Base-by-base conservation (phyloP, 2,888 invertebrate species). In the Leucophenga montana region DNA sequence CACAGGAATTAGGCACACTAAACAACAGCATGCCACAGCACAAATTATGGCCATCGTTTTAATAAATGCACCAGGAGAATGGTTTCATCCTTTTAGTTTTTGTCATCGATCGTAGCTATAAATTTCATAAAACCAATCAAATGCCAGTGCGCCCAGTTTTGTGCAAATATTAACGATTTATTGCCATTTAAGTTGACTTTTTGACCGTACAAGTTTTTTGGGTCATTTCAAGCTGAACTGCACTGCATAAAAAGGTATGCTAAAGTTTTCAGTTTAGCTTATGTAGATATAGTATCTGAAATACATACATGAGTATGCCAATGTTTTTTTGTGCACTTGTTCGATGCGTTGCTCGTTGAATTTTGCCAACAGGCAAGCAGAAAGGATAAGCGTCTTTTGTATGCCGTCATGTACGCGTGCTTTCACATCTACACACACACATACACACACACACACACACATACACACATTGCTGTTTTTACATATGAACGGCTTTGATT, bases 401-500 rank as follows among this genome's bases (percentile, higher is more conserved):
- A 70, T 70, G 62, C 27, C 9, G 44, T 56, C 31, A 50, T 71
- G 68, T 65, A 66, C 62, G 59, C 59, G 22, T 64, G 62, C 62
- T 46, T 64, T 66, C 62, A 66, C 66, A 73, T 68, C 62, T 66
- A 73, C 69, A 75, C 75, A 71, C 68, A 73, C 75, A 71, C 69
- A 53, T 64, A 61, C 57, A 72, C 57, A 33, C 62, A 67, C 59
- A n/a, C n/a, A n/a, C n/a, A n/a, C n/a, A n/a, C n/a, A n/a, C n/a
- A n/a, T 69, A 54, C 59, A 72, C 67, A 54, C 73, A 70, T 57
- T 46, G n/a, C n/a, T n/a, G n/a, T n/a, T 78, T 83, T 78, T 83
- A 82, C 82, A 84, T 79, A 78, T 70, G 73, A 72, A 76, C 76
- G 73, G 73, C 78, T 77, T 72, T 71, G 79, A 78, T 82, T 77